Evolutionary conservation across 2,888 invertebrate species (phyloP).

Genomic region (Hirtodrosophila duncani): DNA sequence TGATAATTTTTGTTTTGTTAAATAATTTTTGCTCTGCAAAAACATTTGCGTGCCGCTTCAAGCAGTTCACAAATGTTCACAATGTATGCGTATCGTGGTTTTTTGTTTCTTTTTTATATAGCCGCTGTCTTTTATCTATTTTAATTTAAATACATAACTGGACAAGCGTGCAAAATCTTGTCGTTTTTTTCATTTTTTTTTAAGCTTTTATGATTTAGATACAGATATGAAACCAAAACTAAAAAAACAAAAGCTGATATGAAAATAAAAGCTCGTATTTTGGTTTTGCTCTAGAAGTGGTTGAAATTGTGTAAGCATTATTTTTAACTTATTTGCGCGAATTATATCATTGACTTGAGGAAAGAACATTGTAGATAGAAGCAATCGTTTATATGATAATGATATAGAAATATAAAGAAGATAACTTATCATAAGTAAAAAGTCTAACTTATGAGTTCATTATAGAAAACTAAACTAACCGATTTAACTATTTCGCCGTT

Average conservation of each 20-base stretch:
- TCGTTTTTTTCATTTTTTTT: constrained; percentile 21
- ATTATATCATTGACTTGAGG: constrained; percentile 6
- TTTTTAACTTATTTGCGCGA: constrained; percentile 22
- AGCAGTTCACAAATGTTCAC: too few relatives aligned
- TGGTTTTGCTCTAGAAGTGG: not conserved
- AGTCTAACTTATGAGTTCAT: too few relatives aligned
- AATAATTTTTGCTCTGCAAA: too few relatives aligned
- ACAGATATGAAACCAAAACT: not conserved
- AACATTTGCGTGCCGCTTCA: too few relatives aligned
- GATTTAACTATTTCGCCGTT: too few relatives aligned
- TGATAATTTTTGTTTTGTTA: constrained; percentile 47
- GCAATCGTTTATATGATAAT: not conserved
- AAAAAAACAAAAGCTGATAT: too few relatives aligned
- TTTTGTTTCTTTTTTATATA: constrained; percentile 5
- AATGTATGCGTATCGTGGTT: constrained; percentile 22
- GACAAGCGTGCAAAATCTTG: constrained; percentile 16
- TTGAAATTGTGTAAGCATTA: constrained; percentile 30
- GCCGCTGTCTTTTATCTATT: constrained; percentile 29
- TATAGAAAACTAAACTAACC: constrained; percentile 1
- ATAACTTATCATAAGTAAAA: too few relatives aligned
- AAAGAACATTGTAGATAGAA: too few relatives aligned
- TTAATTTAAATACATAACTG: constrained; percentile 33
- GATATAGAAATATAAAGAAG: not conserved
- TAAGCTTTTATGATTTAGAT: constrained; percentile 32
- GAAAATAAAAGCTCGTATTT: constrained; percentile 4